Evolutionary conservation across 2,113 vertebrate genomes (phyloP).

Genomic region (Silurus asotus): DNA sequence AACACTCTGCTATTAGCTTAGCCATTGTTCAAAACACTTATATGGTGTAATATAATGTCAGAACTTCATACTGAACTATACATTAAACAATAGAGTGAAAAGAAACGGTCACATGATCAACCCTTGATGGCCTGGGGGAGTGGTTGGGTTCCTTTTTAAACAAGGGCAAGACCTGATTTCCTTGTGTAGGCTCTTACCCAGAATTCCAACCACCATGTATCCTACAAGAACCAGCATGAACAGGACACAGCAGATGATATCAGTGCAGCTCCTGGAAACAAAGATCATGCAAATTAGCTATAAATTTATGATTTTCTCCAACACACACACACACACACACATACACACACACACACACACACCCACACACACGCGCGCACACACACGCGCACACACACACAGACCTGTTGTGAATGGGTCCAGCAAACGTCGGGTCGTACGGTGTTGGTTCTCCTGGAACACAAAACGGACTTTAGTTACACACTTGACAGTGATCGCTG

Average conservation of each 20-base stretch:
- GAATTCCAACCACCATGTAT: constrained; percentile 79
- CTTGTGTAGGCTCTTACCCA: constrained; percentile 72
- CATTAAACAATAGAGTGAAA: background rate
- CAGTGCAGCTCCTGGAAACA: constrained; percentile 80
- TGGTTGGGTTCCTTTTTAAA: background rate
- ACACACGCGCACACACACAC: constrained; percentile 20
- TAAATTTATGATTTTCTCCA: background rate
- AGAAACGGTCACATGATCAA: background rate
- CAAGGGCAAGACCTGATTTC: background rate
- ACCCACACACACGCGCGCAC: constrained; percentile 63
- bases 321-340: background rate
- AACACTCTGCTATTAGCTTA: background rate
- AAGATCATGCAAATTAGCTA: background rate
- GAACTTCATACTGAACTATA: background rate
- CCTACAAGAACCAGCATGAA: constrained; percentile 80
- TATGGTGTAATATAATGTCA: background rate
- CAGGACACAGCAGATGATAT: constrained; percentile 83
- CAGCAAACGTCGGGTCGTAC: constrained; percentile 78
- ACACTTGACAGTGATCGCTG: background rate
- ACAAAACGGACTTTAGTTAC: constrained; percentile 10
- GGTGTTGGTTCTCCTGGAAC: constrained; percentile 73
- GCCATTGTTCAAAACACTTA: background rate
- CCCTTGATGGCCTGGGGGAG: background rate
- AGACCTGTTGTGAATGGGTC: constrained; percentile 84
- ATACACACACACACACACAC: constrained; percentile 27